phyloP scores from a whole-genome alignment of 2,797 vertebrate genomes.

The Xenopus petersii region DNA sequence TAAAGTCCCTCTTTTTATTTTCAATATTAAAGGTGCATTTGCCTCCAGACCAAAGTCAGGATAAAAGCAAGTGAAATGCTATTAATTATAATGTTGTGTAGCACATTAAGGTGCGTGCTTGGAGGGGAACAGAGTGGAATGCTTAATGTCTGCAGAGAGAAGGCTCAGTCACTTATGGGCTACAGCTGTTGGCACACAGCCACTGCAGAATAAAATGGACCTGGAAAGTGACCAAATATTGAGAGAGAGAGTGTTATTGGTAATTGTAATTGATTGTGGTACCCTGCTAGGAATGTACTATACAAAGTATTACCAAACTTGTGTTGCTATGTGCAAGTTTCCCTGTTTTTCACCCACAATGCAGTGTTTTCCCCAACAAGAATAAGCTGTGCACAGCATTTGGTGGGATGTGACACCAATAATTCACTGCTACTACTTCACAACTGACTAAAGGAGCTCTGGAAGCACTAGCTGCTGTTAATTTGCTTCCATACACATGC shows the following conservation, averaged over 20 bases:
- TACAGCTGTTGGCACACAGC: not conserved
- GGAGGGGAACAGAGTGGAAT: slow-evolving; percentile 1
- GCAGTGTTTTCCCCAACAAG: too few species aligned
- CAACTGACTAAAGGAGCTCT: too few species aligned
- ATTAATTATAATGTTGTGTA: slow-evolving; percentile 24
- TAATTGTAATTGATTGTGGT: too few species aligned
- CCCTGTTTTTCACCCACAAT: too few species aligned
- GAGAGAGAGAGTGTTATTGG: not conserved
- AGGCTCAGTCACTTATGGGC: not conserved
- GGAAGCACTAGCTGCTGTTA: too few species aligned
- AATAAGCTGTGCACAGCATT: too few species aligned
- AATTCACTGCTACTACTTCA: too few species aligned
- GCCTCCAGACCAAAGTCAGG: slow-evolving; percentile 19
- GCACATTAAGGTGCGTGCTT: slow-evolving; percentile 7
- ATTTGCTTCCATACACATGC: too few species aligned
- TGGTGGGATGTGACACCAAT: too few species aligned
- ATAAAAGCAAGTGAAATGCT: slow-evolving; percentile 3
- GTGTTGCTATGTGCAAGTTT: too few species aligned
- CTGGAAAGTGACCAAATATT: not conserved
- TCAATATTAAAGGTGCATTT: slow-evolving; percentile 22
- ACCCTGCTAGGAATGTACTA: too few species aligned
- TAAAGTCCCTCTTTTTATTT: slow-evolving; percentile 11
- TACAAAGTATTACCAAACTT: too few species aligned
- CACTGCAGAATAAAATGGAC: not conserved
- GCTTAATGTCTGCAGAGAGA: not conserved